Evolutionary conservation across 2,113 vertebrate genomes (phyloP).

Genomic region (Odocoileus virginianus): DNA sequence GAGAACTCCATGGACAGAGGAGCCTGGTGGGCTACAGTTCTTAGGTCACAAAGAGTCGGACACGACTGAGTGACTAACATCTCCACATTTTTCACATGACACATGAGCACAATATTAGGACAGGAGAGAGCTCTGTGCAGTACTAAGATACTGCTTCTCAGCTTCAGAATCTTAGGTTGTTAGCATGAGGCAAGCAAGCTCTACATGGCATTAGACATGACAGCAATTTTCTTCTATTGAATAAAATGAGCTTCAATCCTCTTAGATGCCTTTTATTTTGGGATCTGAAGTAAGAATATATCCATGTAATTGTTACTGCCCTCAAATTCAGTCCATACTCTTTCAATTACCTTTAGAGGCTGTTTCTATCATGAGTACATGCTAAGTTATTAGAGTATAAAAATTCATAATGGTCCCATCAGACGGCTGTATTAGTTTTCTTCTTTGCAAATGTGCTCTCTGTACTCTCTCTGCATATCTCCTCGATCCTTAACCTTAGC

Average conservation of each 20-base stretch:
- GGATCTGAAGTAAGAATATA: background rate
- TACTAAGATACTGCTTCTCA: background rate
- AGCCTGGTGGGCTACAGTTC: background rate
- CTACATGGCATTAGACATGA: background rate
- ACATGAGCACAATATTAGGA: no score
- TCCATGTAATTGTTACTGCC: background rate
- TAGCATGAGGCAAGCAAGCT: background rate
- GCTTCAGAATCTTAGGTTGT: background rate
- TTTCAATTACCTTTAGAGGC: background rate
- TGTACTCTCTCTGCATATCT: accelerated
- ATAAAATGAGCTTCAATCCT: background rate
- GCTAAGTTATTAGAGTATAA: background rate
- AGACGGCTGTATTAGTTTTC: background rate
- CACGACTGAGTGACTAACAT: background rate
- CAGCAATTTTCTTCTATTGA: background rate
- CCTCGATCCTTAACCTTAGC: background rate
- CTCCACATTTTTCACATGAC: background rate
- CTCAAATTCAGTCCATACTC: background rate
- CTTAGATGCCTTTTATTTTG: background rate
- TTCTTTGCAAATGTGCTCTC: background rate
- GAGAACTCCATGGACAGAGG: background rate
- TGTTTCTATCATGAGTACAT: background rate
- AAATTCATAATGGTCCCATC: background rate
- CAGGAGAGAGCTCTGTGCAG: background rate
- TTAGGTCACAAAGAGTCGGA: background rate